Percentiles rank a stretch among this genome's conserved stretches.
These are phyloP conservation scores for Todiramphus chloris DNA, from an alignment of 2,113 vertebrate species.

Conservation along the genomic window DNA sequence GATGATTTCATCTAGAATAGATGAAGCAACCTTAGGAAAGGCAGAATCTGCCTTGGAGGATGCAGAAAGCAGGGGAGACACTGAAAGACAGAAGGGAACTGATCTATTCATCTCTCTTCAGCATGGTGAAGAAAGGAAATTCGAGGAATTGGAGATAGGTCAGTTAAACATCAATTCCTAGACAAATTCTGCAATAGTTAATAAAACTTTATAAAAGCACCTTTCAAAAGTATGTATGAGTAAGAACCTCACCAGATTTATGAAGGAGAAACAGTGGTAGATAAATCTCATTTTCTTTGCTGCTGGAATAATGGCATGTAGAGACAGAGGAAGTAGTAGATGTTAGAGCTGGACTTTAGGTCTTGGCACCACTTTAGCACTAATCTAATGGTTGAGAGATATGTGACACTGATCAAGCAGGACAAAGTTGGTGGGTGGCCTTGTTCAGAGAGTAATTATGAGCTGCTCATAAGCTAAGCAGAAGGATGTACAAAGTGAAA, in stretches of 20 bases:
- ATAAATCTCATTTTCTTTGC: not conserved
- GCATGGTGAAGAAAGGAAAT: not conserved
- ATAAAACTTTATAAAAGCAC: not conserved
- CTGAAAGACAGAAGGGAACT: not conserved
- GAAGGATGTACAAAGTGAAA: not conserved
- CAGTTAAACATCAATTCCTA: not conserved
- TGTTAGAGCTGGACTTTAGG: not conserved
- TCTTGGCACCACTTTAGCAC: not conserved
- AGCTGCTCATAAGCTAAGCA: not conserved
- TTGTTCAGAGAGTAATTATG: not conserved
- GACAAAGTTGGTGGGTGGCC: not conserved
- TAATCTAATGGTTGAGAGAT: not conserved
- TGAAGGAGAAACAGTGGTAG: not conserved
- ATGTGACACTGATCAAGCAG: not conserved
- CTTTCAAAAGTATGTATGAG: not conserved
- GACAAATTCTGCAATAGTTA: not conserved
- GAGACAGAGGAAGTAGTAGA: not conserved
- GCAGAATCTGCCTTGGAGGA: not conserved
- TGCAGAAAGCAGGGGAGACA: not conserved
- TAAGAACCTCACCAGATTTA: not conserved
- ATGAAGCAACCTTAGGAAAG: not conserved
- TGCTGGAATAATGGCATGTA: not conserved
- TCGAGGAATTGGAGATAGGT: not conserved
- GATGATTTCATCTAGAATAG: not conserved
- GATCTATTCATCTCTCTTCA: not conserved